Evolutionary conservation across 2,888 invertebrate species (phyloP).

Genomic region (Drosophila affinis): DNA sequence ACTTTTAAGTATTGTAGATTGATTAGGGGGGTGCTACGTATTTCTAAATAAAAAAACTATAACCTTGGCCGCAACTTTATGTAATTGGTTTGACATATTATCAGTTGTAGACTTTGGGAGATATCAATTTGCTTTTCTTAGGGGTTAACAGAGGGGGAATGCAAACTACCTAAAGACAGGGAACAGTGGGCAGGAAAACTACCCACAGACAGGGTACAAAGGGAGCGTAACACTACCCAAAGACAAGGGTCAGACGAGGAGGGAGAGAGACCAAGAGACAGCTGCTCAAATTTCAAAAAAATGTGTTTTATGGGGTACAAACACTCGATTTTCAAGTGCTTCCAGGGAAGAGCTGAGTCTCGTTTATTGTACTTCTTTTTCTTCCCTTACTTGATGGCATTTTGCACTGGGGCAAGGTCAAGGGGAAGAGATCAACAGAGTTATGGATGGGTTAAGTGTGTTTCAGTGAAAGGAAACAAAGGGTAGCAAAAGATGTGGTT

Average conservation of each 20-base stretch:
- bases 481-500: background rate
- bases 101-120: slow-evolving; percentile 35
- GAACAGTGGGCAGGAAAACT: background rate
- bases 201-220: background rate
- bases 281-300: slow-evolving; percentile 44
- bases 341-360: slow-evolving; percentile 22
- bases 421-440: background rate
- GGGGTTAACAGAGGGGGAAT: slow-evolving; percentile 19
- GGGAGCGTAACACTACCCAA: background rate
- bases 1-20: background rate
- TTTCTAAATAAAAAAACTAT: slow-evolving; percentile 1
- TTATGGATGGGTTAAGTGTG: background rate
- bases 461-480: background rate
- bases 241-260: background rate
- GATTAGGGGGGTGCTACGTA: background rate
- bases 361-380: background rate
- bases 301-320: slow-evolving; percentile 17
- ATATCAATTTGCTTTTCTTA: slow-evolving; percentile 56
- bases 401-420: background rate
- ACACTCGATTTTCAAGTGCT: slow-evolving; percentile 49
- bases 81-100: slow-evolving; percentile 49
- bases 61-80: slow-evolving; percentile 43
- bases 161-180: background rate
- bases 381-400: slow-evolving; percentile 32
- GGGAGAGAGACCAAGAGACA: background rate